Base-by-base conservation (phyloP, 2,797 vertebrate species). In the Smutsia gigantea region DNA sequence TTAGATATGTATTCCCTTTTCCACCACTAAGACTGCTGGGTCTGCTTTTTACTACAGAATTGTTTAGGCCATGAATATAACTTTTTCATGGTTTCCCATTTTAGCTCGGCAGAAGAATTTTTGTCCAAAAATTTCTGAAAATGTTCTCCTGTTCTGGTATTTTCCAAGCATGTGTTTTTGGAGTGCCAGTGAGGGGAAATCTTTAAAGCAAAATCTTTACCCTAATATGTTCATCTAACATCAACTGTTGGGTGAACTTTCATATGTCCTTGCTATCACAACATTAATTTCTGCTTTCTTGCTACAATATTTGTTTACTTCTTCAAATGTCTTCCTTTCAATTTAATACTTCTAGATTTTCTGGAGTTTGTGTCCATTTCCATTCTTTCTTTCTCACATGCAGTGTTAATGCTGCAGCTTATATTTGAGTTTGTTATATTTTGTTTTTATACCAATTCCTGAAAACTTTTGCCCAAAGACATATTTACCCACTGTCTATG, bases 51-150 rank as follows among this genome's bases (percentile, higher is more conserved):
- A 46, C 5, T 42, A 51, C 2, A 4, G 10, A 46, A 90, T 87
- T 66, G 21, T 69, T 87, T 51, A 84, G 31, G 39, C 21, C 21
- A 49, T 34, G 23, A 57, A 23, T 27, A 71, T 83, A 39, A 13
- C 46, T 89, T 59, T 71, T 75, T 19, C n/a, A 75, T n/a, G 11
- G 27, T 87, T 87, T 89, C n/a, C 37, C 81, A 27, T 64, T 74
- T 93, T 81, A 55, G 12, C 18, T 94, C 37, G 78, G 17, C 31
- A 91, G 14, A 81, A 63, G 17, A 96, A 75, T 57, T 96, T 9
- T 93, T 71, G 46, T 71, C 53, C 42, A 81, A 93, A 75, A 21
- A 84, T 79, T 92, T 93, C 55, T 85, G 12, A 66, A 95, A 14
- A 69, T 4, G 39, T 61, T 66, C 12, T 49, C 17, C 23, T 72